These are phyloP conservation scores for Oryzias woworae DNA, from an alignment of 2,113 vertebrate species.

Conservation along the genomic window DNA sequence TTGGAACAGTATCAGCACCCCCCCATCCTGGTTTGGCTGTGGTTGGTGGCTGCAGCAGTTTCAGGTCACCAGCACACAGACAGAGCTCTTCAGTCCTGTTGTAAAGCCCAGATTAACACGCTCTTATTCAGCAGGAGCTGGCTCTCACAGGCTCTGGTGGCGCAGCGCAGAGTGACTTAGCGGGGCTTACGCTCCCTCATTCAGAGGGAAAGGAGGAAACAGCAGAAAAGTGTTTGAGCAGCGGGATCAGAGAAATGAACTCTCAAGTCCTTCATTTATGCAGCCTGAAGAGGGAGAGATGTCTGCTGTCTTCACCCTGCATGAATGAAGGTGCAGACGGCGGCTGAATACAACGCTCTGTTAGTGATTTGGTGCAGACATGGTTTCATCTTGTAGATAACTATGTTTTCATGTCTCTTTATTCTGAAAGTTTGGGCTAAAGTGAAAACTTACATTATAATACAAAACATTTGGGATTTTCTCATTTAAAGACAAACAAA, in stretches of 20 bases:
- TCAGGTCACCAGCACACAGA: slow-evolving; percentile 70
- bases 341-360: too few relatives aligned
- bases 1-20: slow-evolving; percentile 60
- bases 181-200: slow-evolving; percentile 69
- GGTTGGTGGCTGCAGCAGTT: slow-evolving; percentile 54
- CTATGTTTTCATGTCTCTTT: too few relatives aligned
- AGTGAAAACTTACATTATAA: too few relatives aligned
- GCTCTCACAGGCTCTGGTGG: slow-evolving; percentile 62
- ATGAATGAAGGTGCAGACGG: too few relatives aligned
- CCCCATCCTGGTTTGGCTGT: slow-evolving; percentile 42
- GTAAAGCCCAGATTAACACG: slow-evolving; percentile 73
- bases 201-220: slow-evolving; percentile 62
- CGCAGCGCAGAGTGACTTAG: slow-evolving; percentile 71
- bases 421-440: too few relatives aligned
- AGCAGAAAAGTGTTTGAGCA: slow-evolving; percentile 64
- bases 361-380: too few relatives aligned
- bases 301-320: slow-evolving; percentile 4
- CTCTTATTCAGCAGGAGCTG: slow-evolving; percentile 73
- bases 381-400: too few relatives aligned
- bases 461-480: too few relatives aligned
- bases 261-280: slow-evolving; percentile 53
- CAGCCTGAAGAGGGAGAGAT: slow-evolving; percentile 45
- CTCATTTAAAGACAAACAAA: too few relatives aligned
- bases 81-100: slow-evolving; percentile 58
- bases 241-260: slow-evolving; percentile 65